These are phyloP conservation scores for Drosophila paucipuncta DNA, from an alignment of 2,888 invertebrate species.

Conservation along the genomic window DNA sequence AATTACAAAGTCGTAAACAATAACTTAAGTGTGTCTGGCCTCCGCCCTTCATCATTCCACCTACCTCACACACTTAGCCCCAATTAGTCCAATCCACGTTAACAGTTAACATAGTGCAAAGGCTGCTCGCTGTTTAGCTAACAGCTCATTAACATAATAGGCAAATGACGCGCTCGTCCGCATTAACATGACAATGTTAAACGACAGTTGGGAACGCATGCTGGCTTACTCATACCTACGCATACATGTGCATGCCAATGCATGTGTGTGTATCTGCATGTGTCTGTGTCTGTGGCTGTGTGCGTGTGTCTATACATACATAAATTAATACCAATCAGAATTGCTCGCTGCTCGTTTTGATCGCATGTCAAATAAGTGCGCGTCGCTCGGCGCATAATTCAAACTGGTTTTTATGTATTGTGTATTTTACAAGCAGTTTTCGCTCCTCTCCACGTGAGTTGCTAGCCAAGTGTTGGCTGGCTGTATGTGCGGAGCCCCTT, in stretches of 20 bases:
- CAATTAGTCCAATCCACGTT: conserved; percentile 56
- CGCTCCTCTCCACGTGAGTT: conserved; percentile 48
- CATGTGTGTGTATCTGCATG: neutral
- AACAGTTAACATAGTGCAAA: conserved; percentile 36
- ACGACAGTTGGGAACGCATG: conserved; percentile 28
- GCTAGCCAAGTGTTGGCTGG: conserved; percentile 8
- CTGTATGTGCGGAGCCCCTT: conserved; percentile 7
- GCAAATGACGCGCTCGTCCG: conserved; percentile 35
- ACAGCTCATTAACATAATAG: conserved; percentile 78
- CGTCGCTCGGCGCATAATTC: conserved; percentile 61
- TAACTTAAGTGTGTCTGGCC: neutral
- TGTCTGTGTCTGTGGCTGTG: neutral
- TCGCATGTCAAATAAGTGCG: conserved; percentile 73
- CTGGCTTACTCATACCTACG: conserved; percentile 1
- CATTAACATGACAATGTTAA: conserved; percentile 79
- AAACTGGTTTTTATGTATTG: conserved; percentile 66
- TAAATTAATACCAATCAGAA: conserved; percentile 73
- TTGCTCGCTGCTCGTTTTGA: conserved; percentile 60
- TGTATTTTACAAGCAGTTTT: conserved; percentile 21
- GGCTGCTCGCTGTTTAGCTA: conserved; percentile 54
- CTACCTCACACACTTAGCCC: too few species aligned
- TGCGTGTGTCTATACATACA: conserved; percentile 36
- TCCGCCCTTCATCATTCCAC: neutral
- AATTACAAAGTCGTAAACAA: conserved; percentile 33
- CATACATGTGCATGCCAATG: neutral